These are phyloP conservation scores for Pammene fasciana DNA, from an alignment of 2,888 invertebrate genomes.

Conservation along the genomic window DNA sequence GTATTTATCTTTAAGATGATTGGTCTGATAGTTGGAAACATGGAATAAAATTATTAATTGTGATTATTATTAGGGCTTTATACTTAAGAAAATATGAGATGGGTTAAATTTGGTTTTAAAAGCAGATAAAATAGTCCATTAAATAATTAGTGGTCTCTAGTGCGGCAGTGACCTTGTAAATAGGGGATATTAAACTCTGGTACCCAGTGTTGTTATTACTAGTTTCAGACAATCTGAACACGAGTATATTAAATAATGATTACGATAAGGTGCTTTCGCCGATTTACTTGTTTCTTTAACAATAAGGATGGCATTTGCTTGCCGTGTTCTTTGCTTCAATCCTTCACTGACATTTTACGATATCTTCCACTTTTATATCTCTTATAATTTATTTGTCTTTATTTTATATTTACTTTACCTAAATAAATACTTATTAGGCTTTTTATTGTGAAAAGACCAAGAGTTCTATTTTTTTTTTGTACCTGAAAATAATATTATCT, in stretches of 20 bases:
- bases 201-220: constrained; percentile 14
- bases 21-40: constrained; percentile 44
- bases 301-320: constrained; percentile 23
- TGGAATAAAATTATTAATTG: constrained; percentile 14
- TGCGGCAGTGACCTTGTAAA: neutral
- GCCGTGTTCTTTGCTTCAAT: constrained; percentile 10
- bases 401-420: constrained; percentile 24
- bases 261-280: neutral
- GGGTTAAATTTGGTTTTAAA: constrained; percentile 1
- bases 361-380: constrained; percentile 28
- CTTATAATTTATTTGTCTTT: constrained; percentile 9
- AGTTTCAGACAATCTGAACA: neutral
- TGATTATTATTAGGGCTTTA: constrained; percentile 22
- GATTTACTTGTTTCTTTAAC: neutral
- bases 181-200: neutral
- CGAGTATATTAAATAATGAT: neutral
- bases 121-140: neutral
- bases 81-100: constrained; percentile 13
- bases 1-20: constrained; percentile 55
- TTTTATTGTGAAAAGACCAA: constrained; percentile 21
- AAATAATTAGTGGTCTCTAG: too few species aligned
- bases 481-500: constrained; percentile 33
- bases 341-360: constrained; percentile 8
- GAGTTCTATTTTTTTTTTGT: constrained; percentile 35
- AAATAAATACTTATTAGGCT: constrained; percentile 7